Evolutionary conservation across 2,113 vertebrate genomes (phyloP).

Genomic region (Nansenia antarctica): DNA sequence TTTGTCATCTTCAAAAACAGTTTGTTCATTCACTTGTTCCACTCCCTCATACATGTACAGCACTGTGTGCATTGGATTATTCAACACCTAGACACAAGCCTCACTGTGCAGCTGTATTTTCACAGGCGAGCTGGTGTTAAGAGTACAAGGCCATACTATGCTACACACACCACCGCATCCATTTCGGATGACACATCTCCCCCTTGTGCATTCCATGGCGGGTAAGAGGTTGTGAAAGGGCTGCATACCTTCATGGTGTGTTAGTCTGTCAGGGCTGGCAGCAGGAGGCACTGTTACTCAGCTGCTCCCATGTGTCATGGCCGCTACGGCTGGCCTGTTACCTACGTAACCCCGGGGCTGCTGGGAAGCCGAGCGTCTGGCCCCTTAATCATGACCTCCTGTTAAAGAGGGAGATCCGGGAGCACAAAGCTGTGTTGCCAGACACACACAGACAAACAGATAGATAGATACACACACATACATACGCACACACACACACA

Average conservation of each 20-base stretch:
- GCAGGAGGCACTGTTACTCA: slow-evolving; percentile 69
- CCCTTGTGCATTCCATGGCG: slow-evolving; percentile 22
- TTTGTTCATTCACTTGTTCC: too few relatives aligned
- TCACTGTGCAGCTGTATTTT: background rate
- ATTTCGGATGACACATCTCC: slow-evolving; percentile 37
- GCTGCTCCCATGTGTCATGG: slow-evolving; percentile 60
- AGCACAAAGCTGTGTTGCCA: slow-evolving; percentile 24
- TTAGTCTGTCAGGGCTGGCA: slow-evolving; percentile 50
- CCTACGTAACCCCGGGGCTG: slow-evolving; percentile 49
- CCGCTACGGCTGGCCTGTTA: slow-evolving; percentile 7
- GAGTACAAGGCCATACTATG: background rate
- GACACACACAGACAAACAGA: slow-evolving; percentile 19
- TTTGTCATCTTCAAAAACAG: too few relatives aligned
- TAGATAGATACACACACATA: background rate
- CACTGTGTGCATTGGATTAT: background rate
- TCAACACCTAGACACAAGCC: background rate
- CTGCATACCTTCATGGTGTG: slow-evolving; percentile 55
- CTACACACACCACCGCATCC: background rate
- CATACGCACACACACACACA: slow-evolving; percentile 1
- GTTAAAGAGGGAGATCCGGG: slow-evolving; percentile 55
- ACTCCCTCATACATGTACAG: too few relatives aligned
- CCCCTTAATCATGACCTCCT: slow-evolving; percentile 51
- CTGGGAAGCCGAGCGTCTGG: slow-evolving; percentile 70
- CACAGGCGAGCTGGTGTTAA: slow-evolving; percentile 11
- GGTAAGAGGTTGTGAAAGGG: slow-evolving; percentile 43